These are phyloP conservation scores for Philonicus albiceps DNA, from an alignment of 2,888 invertebrate species.

Conservation along the genomic window DNA sequence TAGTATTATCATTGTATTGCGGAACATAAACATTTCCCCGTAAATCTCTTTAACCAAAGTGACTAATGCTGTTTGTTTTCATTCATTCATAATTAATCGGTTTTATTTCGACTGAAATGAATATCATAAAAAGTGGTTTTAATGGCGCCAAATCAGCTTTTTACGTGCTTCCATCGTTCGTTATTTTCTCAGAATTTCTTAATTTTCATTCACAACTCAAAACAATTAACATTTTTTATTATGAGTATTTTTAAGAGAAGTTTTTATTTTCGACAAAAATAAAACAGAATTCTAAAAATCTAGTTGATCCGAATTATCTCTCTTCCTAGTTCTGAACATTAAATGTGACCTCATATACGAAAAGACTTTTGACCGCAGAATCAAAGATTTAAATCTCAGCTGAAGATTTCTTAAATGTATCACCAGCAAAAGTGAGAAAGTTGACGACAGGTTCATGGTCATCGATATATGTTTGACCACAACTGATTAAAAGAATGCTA, in stretches of 20 bases:
- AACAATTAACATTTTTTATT: too few relatives aligned
- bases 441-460: background rate
- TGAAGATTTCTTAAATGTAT: background rate
- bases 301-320: background rate
- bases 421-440: background rate
- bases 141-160: background rate
- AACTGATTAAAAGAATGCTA: background rate
- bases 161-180: background rate
- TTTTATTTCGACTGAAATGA: background rate
- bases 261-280: background rate
- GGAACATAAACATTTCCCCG: background rate
- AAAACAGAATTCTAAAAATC: background rate
- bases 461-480: background rate
- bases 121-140: background rate
- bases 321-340: background rate
- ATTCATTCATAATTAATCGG: background rate
- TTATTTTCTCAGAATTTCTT: background rate
- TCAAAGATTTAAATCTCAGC: background rate
- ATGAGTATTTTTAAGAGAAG: too few relatives aligned
- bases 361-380: background rate
- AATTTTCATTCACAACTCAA: background rate
- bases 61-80: background rate
- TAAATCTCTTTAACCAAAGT: background rate
- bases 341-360: background rate
- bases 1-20: background rate